These are phyloP conservation scores for Diabrotica virgifera DNA, from an alignment of 1,140 invertebrate species.

Conservation along the genomic window DNA sequence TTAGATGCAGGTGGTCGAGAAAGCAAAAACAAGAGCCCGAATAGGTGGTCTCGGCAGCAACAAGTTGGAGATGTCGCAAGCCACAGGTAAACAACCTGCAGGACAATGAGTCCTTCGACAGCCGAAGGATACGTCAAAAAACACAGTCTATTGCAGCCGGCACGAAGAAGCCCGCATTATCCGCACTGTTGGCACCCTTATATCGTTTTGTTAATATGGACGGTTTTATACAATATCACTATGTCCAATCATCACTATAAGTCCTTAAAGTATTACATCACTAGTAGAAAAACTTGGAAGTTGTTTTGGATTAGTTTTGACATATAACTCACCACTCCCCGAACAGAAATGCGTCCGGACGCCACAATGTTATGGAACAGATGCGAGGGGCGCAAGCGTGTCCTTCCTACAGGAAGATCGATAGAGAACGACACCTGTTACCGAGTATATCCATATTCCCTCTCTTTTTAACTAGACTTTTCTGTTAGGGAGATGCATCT, in stretches of 20 bases:
- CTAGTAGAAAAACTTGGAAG: not conserved
- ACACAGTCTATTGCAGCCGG: not conserved
- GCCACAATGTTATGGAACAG: conserved; percentile 26
- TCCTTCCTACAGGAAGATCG: conserved; percentile 38
- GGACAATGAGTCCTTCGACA: conserved; percentile 15
- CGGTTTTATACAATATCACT: conserved; percentile 9
- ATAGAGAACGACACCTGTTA: conserved; percentile 48
- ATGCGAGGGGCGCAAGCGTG: conserved; percentile 35
- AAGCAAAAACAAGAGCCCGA: conserved; percentile 36
- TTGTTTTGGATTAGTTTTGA: conserved; percentile 13
- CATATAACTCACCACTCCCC: conserved; percentile 42
- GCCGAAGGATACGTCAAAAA: conserved; percentile 7
- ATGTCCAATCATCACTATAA: not conserved
- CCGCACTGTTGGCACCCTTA: not conserved
- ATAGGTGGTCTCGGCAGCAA: conserved; percentile 42
- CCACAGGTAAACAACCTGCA: conserved; percentile 45
- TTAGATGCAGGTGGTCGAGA: conserved; percentile 41
- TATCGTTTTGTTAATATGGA: conserved; percentile 8
- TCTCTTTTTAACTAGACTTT: conserved; percentile 13
- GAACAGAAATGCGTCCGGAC: conserved; percentile 39
- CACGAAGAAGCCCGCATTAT: not conserved
- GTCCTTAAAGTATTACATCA: conserved; percentile 5
- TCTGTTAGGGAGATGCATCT: conserved; percentile 10
- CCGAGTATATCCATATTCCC: conserved; percentile 30
- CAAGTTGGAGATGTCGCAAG: conserved; percentile 42